phyloP scores from a whole-genome alignment of 2,888 invertebrate species.

The Artemia sinica region DNA sequence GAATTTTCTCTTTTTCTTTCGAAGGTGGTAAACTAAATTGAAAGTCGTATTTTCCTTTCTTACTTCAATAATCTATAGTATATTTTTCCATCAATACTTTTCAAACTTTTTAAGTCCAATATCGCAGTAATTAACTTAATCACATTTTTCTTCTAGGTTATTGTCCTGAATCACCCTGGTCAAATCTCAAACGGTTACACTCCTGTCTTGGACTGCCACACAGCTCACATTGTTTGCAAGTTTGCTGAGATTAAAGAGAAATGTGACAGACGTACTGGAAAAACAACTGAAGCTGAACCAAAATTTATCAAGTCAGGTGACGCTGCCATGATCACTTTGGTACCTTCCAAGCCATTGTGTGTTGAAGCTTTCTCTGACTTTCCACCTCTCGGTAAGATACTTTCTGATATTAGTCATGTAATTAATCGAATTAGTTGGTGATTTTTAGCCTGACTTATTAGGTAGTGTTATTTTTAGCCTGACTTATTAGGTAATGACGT shows the following conservation, averaged over 20 bases:
- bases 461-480: too few species aligned
- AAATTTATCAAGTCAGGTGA: slow-evolving; percentile 93
- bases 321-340: slow-evolving; percentile 81
- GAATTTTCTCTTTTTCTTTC: too few species aligned
- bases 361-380: slow-evolving; percentile 96
- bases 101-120: neutral
- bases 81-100: too few species aligned
- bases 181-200: slow-evolving; percentile 98
- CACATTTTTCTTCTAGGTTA: slow-evolving; percentile 44
- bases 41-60: too few species aligned
- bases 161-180: slow-evolving; percentile 97
- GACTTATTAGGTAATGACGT: too few species aligned
- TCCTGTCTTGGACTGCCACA: slow-evolving; percentile 99
- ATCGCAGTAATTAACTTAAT: too few species aligned
- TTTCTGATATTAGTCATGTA: too few species aligned
- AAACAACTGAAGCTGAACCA: slow-evolving; percentile 76
- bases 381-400: slow-evolving; percentile 60
- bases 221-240: slow-evolving; percentile 99
- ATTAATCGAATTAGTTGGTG: too few species aligned
- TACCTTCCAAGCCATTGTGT: slow-evolving; percentile 92
- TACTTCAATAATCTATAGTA: too few species aligned
- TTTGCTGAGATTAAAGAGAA: slow-evolving; percentile 97
- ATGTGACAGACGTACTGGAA: slow-evolving; percentile 96
- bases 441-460: too few species aligned
- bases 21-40: too few species aligned